A percentile compares a stretch with the other conserved stretches of the same genome.
These are phyloP conservation scores for Ormyrus labotus DNA, from an alignment of 2,888 invertebrate species.

Conservation along the genomic window DNA sequence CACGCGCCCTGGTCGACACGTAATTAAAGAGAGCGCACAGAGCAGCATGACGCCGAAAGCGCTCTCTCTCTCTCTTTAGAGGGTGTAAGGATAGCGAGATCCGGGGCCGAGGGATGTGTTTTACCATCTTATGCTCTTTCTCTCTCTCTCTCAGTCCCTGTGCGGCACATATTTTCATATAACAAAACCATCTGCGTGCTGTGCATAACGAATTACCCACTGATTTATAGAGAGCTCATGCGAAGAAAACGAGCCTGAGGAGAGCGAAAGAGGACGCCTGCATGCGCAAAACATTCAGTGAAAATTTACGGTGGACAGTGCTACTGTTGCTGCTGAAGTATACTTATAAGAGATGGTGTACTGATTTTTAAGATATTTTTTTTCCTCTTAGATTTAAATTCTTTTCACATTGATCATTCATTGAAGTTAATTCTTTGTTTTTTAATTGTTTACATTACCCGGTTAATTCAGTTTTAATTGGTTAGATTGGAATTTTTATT, in stretches of 20 bases:
- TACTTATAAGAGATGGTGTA: no score
- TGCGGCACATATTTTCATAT: slow-evolving; percentile 76
- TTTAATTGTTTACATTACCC: no score
- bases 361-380: no score
- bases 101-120: slow-evolving; percentile 74
- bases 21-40: slow-evolving; percentile 74
- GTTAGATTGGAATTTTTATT: no score
- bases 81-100: slow-evolving; percentile 53
- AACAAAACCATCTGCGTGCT: slow-evolving; percentile 77
- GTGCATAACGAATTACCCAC: slow-evolving; percentile 76
- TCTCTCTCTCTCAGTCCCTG: slow-evolving; percentile 62
- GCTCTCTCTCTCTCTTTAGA: slow-evolving; percentile 57
- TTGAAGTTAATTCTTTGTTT: no score
- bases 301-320: slow-evolving; percentile 36
- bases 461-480: no score
- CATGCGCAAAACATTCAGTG: slow-evolving; percentile 25
- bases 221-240: slow-evolving; percentile 73
- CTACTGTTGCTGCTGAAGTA: no score
- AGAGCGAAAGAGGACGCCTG: slow-evolving; percentile 1
- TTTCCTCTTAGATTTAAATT: no score
- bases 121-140: slow-evolving; percentile 72
- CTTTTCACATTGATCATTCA: no score
- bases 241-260: slow-evolving; percentile 50
- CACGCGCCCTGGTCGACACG: slow-evolving; percentile 69
- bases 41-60: slow-evolving; percentile 71